These are phyloP conservation scores for Stomatorhinus walkeri DNA, from an alignment of 2,797 vertebrate species.

Conservation along the genomic window DNA sequence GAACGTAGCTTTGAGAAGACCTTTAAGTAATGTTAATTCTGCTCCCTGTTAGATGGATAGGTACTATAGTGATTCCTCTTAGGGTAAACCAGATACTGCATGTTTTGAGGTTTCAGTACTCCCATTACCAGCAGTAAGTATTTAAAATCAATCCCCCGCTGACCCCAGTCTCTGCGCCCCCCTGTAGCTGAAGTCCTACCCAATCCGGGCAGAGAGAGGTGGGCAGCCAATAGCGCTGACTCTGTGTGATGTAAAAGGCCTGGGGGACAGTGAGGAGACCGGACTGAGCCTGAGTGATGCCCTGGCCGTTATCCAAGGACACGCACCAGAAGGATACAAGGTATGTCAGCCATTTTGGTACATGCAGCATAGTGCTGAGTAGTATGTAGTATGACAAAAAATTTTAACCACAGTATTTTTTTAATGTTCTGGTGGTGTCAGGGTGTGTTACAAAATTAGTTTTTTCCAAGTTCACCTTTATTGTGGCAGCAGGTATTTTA, in stretches of 20 bases:
- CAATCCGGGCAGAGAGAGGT: conserved; percentile 16
- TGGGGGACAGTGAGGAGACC: conserved; percentile 2
- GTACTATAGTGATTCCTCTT: background rate
- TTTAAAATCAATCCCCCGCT: background rate
- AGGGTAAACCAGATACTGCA: background rate
- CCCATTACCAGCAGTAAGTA: background rate
- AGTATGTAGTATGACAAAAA: too few relatives aligned
- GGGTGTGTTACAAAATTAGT: too few relatives aligned
- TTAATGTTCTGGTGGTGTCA: too few relatives aligned
- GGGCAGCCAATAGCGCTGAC: conserved; percentile 3
- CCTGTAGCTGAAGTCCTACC: conserved; percentile 24
- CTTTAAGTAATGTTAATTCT: background rate
- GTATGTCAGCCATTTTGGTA: conserved; percentile 12
- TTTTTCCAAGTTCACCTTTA: background rate
- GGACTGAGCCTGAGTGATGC: conserved; percentile 24
- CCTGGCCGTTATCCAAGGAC: conserved; percentile 28
- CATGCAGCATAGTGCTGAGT: background rate
- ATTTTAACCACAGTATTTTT: too few relatives aligned
- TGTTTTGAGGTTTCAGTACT: background rate
- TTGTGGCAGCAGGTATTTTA: background rate
- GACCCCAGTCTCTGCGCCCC: background rate
- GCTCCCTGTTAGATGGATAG: background rate
- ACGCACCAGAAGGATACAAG: conserved; percentile 32
- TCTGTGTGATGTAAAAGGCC: conserved; percentile 19
- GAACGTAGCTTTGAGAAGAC: background rate